phyloP scores from a whole-genome alignment of 2,113 vertebrate genomes.

The Phyllostomus discolor region DNA sequence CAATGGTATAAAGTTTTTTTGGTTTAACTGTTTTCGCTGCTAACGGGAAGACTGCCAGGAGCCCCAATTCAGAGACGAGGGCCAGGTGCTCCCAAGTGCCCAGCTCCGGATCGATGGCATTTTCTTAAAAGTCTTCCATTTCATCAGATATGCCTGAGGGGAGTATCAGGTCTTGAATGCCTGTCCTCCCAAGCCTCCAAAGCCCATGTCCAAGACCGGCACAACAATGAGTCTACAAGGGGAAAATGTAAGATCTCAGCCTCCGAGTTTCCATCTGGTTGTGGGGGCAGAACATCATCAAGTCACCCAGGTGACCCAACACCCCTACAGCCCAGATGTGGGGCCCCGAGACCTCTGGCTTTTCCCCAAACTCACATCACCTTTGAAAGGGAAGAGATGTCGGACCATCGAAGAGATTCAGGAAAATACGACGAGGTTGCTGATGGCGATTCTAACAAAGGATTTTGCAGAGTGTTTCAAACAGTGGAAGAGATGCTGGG shows the following conservation, averaged over 20 bases:
- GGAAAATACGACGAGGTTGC: no score
- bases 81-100: no score
- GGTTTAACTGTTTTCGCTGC: neutral
- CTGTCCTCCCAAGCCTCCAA: neutral
- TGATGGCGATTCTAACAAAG: no score
- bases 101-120: neutral
- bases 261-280: neutral
- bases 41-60: neutral
- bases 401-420: no score
- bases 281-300: no score
- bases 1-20: neutral
- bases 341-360: no score
- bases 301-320: no score
- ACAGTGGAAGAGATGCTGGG: no score
- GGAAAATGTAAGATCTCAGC: neutral
- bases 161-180: neutral
- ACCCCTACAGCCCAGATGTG: no score
- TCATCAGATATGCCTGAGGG: neutral
- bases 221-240: neutral
- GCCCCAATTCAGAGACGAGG: neutral
- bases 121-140: neutral
- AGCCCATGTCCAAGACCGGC: neutral
- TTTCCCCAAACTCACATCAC: no score
- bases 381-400: no score
- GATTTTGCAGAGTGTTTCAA: no score